Conservation (phyloP, 2,888 invertebrate species). For the Flexamia atlantica region DNA sequence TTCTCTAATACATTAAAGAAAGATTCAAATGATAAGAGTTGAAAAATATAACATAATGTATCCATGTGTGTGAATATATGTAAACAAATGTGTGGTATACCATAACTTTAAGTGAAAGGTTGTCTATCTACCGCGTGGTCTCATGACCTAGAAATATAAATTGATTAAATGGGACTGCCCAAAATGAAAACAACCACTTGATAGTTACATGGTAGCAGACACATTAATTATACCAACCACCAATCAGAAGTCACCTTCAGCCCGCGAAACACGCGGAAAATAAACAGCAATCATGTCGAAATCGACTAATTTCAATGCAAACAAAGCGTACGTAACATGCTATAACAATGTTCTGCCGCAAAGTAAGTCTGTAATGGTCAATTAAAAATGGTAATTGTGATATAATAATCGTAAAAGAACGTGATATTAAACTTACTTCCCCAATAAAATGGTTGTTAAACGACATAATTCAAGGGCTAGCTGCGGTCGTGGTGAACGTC, state of each 20-base stretch:
- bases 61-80: too few species aligned
- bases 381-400: constrained; percentile 4
- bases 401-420: constrained; percentile 7
- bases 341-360: not conserved
- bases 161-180: not conserved
- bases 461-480: constrained; percentile 29
- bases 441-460: constrained; percentile 4
- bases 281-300: not conserved
- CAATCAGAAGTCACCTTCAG: not conserved
- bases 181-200: not conserved
- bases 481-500: not conserved
- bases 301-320: not conserved
- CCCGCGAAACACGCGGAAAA: not conserved
- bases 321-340: not conserved
- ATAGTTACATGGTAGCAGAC: not conserved
- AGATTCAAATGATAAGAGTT: too few species aligned
- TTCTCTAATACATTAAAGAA: too few species aligned
- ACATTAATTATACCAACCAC: not conserved
- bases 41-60: too few species aligned
- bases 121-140: not conserved
- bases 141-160: not conserved
- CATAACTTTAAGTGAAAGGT: too few species aligned
- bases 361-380: not conserved
- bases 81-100: too few species aligned
- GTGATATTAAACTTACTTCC: constrained; percentile 27